Evolutionary conservation across 2,797 vertebrate species (phyloP), one percentile per base, ranked within the genome.

Genomic region (Graptemys geographica): DNA sequence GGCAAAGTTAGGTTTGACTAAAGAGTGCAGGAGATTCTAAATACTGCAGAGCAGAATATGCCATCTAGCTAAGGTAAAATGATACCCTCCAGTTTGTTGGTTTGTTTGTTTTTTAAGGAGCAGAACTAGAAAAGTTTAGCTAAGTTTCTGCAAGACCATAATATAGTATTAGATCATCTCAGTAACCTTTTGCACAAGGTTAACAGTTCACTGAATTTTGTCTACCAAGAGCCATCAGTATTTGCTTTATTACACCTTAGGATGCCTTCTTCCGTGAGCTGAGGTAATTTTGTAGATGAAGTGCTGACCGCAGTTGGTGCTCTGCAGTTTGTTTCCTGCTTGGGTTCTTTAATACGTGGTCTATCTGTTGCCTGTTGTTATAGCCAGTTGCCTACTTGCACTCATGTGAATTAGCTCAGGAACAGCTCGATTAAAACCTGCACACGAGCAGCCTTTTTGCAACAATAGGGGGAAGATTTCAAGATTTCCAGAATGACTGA

Each of bases 201-300:
- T 89, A 95, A 89, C 65, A 78, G 87, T 92, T 96, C 91, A 62
- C 79, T 87, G 69, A 89, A 79, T 96, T 97, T 95, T 94, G 81
- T 96, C 92, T 93, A 96, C 92, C 79, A 93, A 92, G 81, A 91
- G 72, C 81, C 83, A 87, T 28, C 55, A 1, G 0, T 25, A 88
- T 95, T 95, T 97, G 76, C 81, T 96, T 97, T 96, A 96, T 96
- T 95, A 84, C 51, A 88, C 81, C 88, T 86, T 85, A 72, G 87
- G 85, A 88, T 51, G 94, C 47, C 1, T 87, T 90, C 78, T 95
- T 90, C 23, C 89, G 93, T 96, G 90, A 84, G 84, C 93, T 88
- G 90, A 95, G 91, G 93, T 84, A 69, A 89, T 87, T 93, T 82
- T 78, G 44, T 51, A 88, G 91, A 95, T 91, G 93, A 94, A 97